phyloP scores from a whole-genome alignment of 2,888 invertebrate species.

The Parnassius mnemosyne region DNA sequence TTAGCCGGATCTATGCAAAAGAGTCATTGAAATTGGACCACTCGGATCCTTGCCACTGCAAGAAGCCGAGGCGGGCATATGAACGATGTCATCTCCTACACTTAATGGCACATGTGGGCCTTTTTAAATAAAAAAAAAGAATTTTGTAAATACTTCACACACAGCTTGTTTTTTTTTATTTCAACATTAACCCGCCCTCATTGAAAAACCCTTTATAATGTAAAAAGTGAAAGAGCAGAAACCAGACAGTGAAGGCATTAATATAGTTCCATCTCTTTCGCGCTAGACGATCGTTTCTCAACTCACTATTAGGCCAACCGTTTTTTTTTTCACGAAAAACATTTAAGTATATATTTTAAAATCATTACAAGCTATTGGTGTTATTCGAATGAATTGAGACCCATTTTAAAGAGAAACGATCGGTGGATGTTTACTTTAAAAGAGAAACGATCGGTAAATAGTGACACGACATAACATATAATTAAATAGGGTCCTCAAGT shows the following conservation, averaged over 20 bases:
- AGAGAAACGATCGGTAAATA: not conserved
- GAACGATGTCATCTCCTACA: too few relatives aligned
- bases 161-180: too few relatives aligned
- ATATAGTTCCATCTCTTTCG: not conserved
- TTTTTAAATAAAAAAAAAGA: too few relatives aligned
- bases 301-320: constrained; percentile 19
- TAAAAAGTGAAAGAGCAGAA: not conserved
- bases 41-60: too few relatives aligned
- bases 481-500: not conserved
- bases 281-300: not conserved
- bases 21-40: too few relatives aligned
- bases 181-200: too few relatives aligned
- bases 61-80: too few relatives aligned
- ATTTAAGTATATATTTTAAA: constrained; percentile 11
- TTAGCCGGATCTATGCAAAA: too few relatives aligned
- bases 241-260: not conserved
- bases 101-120: too few relatives aligned
- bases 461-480: not conserved
- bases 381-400: constrained; percentile 8
- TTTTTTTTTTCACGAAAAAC: constrained; percentile 1
- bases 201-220: too few relatives aligned
- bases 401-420: constrained; percentile 1
- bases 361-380: constrained; percentile 13
- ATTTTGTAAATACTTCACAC: too few relatives aligned
- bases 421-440: not conserved